These are phyloP conservation scores for Mesoligia furuncula DNA, from an alignment of 2,888 invertebrate species.

Conservation along the genomic window DNA sequence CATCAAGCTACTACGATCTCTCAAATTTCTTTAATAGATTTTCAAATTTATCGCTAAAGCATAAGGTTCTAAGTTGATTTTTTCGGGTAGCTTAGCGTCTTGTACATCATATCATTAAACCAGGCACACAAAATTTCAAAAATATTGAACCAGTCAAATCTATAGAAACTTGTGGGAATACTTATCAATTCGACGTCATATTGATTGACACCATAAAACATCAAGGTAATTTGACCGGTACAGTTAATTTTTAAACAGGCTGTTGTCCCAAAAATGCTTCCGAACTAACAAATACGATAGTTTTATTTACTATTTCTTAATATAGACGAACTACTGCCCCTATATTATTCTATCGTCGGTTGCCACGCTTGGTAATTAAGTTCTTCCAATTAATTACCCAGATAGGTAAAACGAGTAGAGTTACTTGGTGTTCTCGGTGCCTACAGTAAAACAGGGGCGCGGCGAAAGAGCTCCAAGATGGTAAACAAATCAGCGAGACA, in stretches of 20 bases:
- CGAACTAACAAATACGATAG: not conserved
- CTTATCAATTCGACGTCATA: not conserved
- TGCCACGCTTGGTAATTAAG: conserved; percentile 37
- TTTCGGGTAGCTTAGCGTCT: too few relatives aligned
- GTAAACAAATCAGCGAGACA: conserved; percentile 26
- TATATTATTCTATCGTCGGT: conserved; percentile 20
- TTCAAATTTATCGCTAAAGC: too few relatives aligned
- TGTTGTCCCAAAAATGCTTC: not conserved
- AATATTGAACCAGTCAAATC: not conserved
- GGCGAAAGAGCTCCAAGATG: conserved; percentile 3
- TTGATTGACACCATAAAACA: not conserved
- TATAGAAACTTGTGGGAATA: not conserved
- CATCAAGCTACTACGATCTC: too few relatives aligned
- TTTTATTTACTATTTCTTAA: conserved; percentile 15
- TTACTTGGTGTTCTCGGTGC: not conserved
- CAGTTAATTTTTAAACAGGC: not conserved
- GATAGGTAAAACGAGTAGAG: conserved; percentile 10
- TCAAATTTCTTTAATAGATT: too few relatives aligned
- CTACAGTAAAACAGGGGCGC: conserved; percentile 4
- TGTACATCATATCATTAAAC: not conserved
- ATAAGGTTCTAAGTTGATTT: too few relatives aligned
- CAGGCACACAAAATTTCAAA: not conserved
- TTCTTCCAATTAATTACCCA: conserved; percentile 43
- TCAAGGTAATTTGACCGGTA: not conserved
- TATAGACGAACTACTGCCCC: conserved; percentile 25